Percentiles rank a stretch among this genome's conserved stretches.
Evolutionary conservation across 1,140 invertebrate species (phyloP).

Genomic region (Bathynomus jamesi): DNA sequence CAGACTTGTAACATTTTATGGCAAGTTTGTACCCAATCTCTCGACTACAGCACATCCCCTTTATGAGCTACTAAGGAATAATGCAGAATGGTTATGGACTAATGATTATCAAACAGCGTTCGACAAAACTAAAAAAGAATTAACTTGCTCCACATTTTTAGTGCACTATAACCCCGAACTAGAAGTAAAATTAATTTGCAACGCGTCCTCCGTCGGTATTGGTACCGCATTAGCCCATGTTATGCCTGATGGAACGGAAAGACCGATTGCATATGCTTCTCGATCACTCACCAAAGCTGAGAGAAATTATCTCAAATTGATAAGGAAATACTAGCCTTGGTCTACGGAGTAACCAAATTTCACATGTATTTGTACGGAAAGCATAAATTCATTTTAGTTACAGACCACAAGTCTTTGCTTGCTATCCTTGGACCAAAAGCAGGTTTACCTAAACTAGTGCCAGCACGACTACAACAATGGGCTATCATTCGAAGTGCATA

Average conservation of each 20-base stretch:
- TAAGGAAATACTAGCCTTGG: constrained; percentile 49
- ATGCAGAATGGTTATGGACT: neutral
- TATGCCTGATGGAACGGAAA: constrained; percentile 40
- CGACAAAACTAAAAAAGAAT: constrained; percentile 36
- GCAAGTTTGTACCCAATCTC: neutral
- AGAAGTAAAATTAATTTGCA: constrained; percentile 44
- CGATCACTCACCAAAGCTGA: constrained; percentile 44
- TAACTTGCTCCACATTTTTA: constrained; percentile 39
- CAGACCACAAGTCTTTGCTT: constrained; percentile 48
- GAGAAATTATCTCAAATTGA: constrained; percentile 49
- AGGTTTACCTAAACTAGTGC: constrained; percentile 38
- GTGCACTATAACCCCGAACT: constrained; percentile 43
- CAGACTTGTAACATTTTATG: neutral
- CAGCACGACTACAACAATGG: constrained; percentile 41
- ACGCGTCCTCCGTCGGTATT: constrained; percentile 48
- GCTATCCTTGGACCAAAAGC: constrained; percentile 41
- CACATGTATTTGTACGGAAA: constrained; percentile 48
- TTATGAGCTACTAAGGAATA: neutral
- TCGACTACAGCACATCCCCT: neutral
- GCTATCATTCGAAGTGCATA: constrained; percentile 39
- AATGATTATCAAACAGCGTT: constrained; percentile 37
- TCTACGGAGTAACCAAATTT: constrained; percentile 47
- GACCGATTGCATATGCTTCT: constrained; percentile 46
- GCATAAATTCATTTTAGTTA: constrained; percentile 43
- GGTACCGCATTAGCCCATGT: constrained; percentile 46